Percentiles rank a stretch among this genome's conserved stretches.
Evolutionary conservation across 2,888 invertebrate genomes (phyloP).

Genomic region (Drosophila leonis): DNA sequence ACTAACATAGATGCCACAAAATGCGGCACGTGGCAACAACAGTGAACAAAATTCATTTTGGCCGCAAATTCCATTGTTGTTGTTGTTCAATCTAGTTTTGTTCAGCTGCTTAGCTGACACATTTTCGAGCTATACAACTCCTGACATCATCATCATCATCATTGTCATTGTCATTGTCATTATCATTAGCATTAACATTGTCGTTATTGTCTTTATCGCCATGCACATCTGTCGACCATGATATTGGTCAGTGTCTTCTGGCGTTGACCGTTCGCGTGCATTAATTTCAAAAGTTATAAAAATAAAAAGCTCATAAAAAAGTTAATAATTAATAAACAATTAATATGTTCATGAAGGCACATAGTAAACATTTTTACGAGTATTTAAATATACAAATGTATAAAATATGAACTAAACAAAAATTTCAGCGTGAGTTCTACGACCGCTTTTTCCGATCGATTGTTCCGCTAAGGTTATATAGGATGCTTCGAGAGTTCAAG

Average conservation of each 20-base stretch:
- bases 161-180: slow-evolving; percentile 3
- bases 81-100: slow-evolving; percentile 8
- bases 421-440: slow-evolving; percentile 32
- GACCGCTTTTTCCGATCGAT: slow-evolving; percentile 27
- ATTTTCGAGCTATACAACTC: slow-evolving; percentile 39
- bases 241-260: slow-evolving; percentile 33
- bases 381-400: too few species aligned
- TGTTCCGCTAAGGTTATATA: slow-evolving; percentile 17
- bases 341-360: slow-evolving; percentile 37
- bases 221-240: slow-evolving; percentile 36
- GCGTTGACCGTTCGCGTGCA: slow-evolving; percentile 22
- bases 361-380: too few species aligned
- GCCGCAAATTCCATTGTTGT: slow-evolving; percentile 25
- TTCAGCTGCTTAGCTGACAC: slow-evolving; percentile 67
- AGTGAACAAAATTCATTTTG: neutral
- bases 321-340: slow-evolving; percentile 57
- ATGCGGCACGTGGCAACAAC: neutral
- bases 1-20: slow-evolving; percentile 23
- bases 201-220: slow-evolving; percentile 8
- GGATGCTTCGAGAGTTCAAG: neutral
- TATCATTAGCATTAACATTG: neutral
- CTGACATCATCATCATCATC: slow-evolving; percentile 25
- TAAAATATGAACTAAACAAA: too few species aligned
- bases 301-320: slow-evolving; percentile 25
- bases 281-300: slow-evolving; percentile 35